Evolutionary conservation across 2,113 vertebrate species (phyloP).

Genomic region (Anhinga anhinga): DNA sequence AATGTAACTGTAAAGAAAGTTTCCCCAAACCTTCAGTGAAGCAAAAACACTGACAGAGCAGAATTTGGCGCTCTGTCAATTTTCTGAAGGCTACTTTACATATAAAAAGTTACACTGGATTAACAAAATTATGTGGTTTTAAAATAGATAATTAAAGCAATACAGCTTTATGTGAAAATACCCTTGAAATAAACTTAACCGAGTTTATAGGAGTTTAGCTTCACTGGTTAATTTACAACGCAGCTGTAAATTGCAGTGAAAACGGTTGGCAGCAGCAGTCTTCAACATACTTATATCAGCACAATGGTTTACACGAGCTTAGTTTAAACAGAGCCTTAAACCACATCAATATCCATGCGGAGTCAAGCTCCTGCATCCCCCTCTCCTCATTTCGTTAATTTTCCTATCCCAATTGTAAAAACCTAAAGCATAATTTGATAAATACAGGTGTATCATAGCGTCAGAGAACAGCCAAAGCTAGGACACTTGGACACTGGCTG

Average conservation of each 20-base stretch:
- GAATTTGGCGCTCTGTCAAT: background rate
- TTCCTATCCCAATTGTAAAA: background rate
- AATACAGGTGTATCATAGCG: background rate
- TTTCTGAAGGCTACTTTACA: conserved; percentile 61
- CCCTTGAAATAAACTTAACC: conserved; percentile 53
- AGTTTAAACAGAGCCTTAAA: conserved; percentile 47
- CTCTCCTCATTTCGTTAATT: background rate
- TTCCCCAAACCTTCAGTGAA: background rate
- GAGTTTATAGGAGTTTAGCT: conserved; percentile 54
- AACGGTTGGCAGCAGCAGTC: conserved; percentile 30
- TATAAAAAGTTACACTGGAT: conserved; percentile 60
- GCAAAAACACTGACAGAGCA: background rate
- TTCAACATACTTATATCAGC: conserved; percentile 39
- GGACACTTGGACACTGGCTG: background rate
- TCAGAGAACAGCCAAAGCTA: background rate
- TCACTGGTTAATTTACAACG: conserved; percentile 45
- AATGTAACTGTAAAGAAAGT: background rate
- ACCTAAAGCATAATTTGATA: background rate
- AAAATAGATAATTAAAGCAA: conserved; percentile 64
- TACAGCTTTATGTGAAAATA: conserved; percentile 59
- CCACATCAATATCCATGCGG: conserved; percentile 39
- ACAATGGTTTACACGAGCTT: conserved; percentile 32
- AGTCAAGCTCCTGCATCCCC: background rate
- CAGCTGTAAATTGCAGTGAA: conserved; percentile 51
- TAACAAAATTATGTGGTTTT: conserved; percentile 62